Evolutionary conservation across 2,113 vertebrate species (phyloP).

Genomic region (Leiothrix lutea): DNA sequence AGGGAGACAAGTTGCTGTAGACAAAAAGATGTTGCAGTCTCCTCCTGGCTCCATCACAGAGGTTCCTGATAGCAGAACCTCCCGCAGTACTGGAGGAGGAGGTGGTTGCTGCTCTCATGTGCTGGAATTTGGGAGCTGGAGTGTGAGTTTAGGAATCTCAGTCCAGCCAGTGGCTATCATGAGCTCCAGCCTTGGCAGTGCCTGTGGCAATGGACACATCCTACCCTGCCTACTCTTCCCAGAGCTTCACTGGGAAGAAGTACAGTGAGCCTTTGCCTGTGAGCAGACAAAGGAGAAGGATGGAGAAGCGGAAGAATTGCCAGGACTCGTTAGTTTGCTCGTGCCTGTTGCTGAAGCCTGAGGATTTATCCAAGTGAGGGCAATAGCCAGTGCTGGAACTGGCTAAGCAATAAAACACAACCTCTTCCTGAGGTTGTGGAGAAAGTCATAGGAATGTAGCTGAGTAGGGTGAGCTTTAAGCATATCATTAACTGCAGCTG

Average conservation of each 20-base stretch:
- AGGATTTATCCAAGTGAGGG: background rate
- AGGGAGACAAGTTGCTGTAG: background rate
- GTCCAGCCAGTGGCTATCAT: fast-evolving
- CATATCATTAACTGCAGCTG: background rate
- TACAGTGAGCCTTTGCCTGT: background rate
- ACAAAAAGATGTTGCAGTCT: background rate
- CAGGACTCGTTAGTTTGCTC: background rate
- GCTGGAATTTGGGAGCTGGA: background rate
- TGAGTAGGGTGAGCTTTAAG: background rate
- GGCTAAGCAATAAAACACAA: background rate
- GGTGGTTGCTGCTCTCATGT: background rate
- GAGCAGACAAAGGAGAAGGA: background rate
- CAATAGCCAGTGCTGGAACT: background rate
- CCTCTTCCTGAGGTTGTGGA: background rate
- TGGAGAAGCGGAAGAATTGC: background rate
- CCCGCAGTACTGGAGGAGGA: background rate
- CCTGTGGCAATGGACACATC: background rate
- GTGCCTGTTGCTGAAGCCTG: background rate
- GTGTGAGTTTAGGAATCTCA: background rate
- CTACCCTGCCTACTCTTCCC: background rate
- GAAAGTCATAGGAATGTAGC: background rate
- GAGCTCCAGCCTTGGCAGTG: background rate
- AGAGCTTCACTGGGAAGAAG: background rate
- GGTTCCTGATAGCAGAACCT: background rate
- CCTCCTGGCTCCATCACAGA: background rate